Evolutionary conservation across 2,888 invertebrate genomes (phyloP).

Genomic region (Erynnis tages): DNA sequence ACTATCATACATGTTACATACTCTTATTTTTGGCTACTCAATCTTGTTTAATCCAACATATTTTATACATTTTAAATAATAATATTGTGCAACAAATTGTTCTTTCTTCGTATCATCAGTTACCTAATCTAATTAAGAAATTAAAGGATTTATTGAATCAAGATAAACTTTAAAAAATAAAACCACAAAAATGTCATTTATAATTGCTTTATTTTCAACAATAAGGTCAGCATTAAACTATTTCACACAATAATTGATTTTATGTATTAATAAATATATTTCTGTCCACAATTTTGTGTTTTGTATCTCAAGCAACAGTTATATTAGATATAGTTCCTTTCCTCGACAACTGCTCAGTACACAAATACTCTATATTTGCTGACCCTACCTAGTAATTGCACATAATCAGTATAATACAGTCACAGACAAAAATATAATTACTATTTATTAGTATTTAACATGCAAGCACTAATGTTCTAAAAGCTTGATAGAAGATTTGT

Average conservation of each 20-base stretch:
- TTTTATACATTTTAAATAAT: no score
- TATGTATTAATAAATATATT: no score
- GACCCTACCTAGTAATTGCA: constrained; percentile 26
- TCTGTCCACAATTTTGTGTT: not conserved
- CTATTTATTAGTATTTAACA: constrained; percentile 36
- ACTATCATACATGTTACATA: no score
- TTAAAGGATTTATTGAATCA: no score
- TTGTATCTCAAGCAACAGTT: no score
- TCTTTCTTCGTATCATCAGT: no score
- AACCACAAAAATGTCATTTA: constrained; percentile 10
- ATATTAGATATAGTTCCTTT: no score
- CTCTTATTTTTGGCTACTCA: no score
- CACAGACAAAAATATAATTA: constrained; percentile 29
- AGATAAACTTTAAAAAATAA: no score
- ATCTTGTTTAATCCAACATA: no score
- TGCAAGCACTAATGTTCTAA: constrained; percentile 44
- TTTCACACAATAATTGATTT: not conserved
- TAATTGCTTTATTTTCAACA: constrained; percentile 37
- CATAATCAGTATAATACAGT: constrained; percentile 21
- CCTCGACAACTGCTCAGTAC: not conserved
- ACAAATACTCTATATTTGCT: constrained; percentile 1
- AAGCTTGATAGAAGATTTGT: constrained; percentile 29
- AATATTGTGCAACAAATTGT: no score
- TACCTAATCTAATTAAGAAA: no score
- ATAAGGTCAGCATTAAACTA: constrained; percentile 20